Conservation (phyloP, 1,140 invertebrate genomes). For the Sitophilus oryzae region DNA sequence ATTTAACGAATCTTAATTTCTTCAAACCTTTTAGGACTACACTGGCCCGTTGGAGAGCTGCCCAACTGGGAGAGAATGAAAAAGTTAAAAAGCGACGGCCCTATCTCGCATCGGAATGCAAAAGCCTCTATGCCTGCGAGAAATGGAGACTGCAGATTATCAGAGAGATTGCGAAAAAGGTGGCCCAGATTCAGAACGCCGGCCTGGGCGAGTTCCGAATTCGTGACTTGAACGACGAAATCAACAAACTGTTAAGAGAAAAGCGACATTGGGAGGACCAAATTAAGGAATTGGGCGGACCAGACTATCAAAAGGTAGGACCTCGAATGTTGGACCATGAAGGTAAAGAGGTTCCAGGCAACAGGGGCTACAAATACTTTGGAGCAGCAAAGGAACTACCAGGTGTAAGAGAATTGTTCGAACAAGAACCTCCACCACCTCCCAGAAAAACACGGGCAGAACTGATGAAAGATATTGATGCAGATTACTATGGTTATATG, state of each 20-base stretch:
- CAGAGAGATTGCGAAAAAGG: constrained; percentile 95
- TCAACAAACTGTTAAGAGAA: constrained; percentile 94
- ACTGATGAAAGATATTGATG: constrained; percentile 96
- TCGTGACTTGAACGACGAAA: constrained; percentile 97
- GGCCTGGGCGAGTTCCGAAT: constrained; percentile 97
- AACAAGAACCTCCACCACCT: constrained; percentile 86
- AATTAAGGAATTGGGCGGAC: constrained; percentile 91
- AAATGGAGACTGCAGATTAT: constrained; percentile 96
- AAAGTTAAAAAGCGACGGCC: constrained; percentile 79
- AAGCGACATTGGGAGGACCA: constrained; percentile 96
- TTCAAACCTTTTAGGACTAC: constrained; percentile 70
- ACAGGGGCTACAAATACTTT: constrained; percentile 99
- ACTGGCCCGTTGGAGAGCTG: constrained; percentile 88
- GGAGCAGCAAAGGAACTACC: constrained; percentile 98
- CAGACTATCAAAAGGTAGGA: constrained; percentile 87
- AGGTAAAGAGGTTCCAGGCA: constrained; percentile 95
- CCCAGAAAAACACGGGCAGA: constrained; percentile 90
- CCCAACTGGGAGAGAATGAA: constrained; percentile 80
- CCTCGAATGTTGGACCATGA: constrained; percentile 94
- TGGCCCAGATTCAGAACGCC: constrained; percentile 99
- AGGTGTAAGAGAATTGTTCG: constrained; percentile 94
- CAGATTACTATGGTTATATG: constrained; percentile 97
- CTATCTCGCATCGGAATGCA: constrained; percentile 89
- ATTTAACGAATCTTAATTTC: neutral
- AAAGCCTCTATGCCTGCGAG: constrained; percentile 82